phyloP scores from a whole-genome alignment of 2,797 vertebrate genomes.

The Philypnodon macrostomus region DNA sequence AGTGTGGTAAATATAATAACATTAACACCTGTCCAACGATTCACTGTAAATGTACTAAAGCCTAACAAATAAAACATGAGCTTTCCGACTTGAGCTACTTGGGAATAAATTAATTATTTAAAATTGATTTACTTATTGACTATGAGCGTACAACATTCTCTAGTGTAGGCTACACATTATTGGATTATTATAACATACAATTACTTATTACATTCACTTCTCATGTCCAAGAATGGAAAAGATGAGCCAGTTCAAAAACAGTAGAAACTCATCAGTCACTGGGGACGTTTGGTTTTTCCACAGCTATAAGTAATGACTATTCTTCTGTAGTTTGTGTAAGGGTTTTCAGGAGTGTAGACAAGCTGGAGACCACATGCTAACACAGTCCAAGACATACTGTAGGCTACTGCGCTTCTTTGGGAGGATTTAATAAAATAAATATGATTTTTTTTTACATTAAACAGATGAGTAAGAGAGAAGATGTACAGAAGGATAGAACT shows the following conservation, averaged over 20 bases:
- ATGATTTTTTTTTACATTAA: slow-evolving; percentile 35
- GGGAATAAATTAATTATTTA: slow-evolving; percentile 29
- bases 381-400: slow-evolving; percentile 30
- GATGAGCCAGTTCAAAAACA: neutral
- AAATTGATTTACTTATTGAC: too few species aligned
- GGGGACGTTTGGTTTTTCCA: slow-evolving; percentile 8
- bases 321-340: slow-evolving; percentile 17
- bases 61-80: slow-evolving; percentile 50
- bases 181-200: neutral
- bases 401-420: slow-evolving; percentile 22
- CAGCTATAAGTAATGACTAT: slow-evolving; percentile 9
- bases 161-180: too few species aligned
- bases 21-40: slow-evolving; percentile 34
- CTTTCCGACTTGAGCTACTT: slow-evolving; percentile 33
- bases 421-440: slow-evolving; percentile 49
- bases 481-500: slow-evolving; percentile 26
- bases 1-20: slow-evolving; percentile 43
- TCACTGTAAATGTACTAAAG: slow-evolving; percentile 38
- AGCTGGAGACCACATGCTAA: slow-evolving; percentile 34
- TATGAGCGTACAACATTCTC: slow-evolving; percentile 28
- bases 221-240: slow-evolving; percentile 5
- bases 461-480: slow-evolving; percentile 28
- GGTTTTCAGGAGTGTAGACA: slow-evolving; percentile 11
- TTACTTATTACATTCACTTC: slow-evolving; percentile 4
- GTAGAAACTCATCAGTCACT: slow-evolving; percentile 9